These are phyloP conservation scores for Harpalus rufipes DNA, from an alignment of 2,888 invertebrate species.

Conservation along the genomic window DNA sequence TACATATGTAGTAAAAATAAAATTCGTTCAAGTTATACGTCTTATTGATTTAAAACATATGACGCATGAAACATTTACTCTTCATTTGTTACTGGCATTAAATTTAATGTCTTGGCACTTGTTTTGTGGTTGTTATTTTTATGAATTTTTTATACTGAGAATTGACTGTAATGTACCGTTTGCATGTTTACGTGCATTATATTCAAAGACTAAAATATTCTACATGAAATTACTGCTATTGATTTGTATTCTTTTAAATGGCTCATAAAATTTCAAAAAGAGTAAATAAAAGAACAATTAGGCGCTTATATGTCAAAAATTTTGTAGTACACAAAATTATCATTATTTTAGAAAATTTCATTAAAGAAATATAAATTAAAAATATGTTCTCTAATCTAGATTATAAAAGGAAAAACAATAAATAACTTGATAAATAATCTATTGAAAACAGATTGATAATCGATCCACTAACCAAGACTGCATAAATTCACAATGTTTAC, in stretches of 20 bases:
- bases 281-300: background rate
- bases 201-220: constrained; percentile 6
- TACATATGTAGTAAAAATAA: constrained; percentile 25
- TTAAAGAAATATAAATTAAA: background rate
- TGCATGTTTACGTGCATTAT: constrained; percentile 29
- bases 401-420: background rate
- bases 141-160: constrained; percentile 5
- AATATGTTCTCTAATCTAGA: background rate
- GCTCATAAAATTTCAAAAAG: background rate
- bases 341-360: no score
- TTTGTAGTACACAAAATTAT: no score
- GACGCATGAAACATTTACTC: constrained; percentile 7
- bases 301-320: background rate
- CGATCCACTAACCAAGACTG: constrained; percentile 24
- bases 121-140: constrained; percentile 20
- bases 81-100: background rate
- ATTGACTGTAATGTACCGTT: constrained; percentile 10
- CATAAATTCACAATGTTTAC: constrained; percentile 48
- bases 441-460: constrained; percentile 31
- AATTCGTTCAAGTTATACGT: background rate
- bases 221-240: constrained; percentile 8
- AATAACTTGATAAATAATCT: constrained; percentile 12
- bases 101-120: background rate
- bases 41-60: constrained; percentile 30
- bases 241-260: background rate